A percentile compares a stretch with the other conserved stretches of the same genome.
These are phyloP conservation scores for Parotia lawesii DNA, from an alignment of 2,113 vertebrate genomes.

Conservation along the genomic window DNA sequence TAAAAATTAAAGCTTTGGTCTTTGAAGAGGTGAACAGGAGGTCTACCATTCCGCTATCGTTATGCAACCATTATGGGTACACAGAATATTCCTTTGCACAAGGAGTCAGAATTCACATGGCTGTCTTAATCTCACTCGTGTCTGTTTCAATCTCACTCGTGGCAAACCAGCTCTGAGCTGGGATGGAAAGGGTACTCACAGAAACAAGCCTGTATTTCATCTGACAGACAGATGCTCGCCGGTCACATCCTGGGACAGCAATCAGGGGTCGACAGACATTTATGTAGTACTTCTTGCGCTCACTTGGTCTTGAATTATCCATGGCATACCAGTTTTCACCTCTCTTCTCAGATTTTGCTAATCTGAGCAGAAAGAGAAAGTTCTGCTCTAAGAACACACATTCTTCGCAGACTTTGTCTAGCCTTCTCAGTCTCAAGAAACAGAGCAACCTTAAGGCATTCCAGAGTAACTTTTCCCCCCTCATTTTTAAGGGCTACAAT, in stretches of 20 bases:
- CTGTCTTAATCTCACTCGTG: neutral
- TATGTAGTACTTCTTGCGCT: slow-evolving; percentile 86
- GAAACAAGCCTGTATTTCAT: slow-evolving; percentile 67
- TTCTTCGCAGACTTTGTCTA: neutral
- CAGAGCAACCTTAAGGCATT: neutral
- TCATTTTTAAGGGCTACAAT: neutral
- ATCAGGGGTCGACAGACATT: slow-evolving; percentile 87
- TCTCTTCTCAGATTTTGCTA: slow-evolving; percentile 75
- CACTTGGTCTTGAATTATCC: slow-evolving; percentile 61
- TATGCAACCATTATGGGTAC: neutral
- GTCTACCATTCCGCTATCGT: neutral
- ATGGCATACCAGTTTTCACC: slow-evolving; percentile 83
- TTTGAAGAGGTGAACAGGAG: neutral
- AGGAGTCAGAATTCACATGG: neutral
- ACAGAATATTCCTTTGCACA: neutral
- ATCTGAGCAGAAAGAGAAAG: slow-evolving; percentile 66
- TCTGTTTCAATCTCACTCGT: neutral
- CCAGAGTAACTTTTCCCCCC: neutral
- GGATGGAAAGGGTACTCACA: slow-evolving; percentile 47
- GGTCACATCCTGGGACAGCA: slow-evolving; percentile 82
- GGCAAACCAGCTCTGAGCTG: neutral
- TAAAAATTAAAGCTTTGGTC: neutral
- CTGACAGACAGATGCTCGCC: slow-evolving; percentile 83
- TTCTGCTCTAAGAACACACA: neutral
- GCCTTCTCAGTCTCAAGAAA: neutral